phyloP scores from a whole-genome alignment of 2,888 invertebrate genomes.

The Heterodera filipjevi region DNA sequence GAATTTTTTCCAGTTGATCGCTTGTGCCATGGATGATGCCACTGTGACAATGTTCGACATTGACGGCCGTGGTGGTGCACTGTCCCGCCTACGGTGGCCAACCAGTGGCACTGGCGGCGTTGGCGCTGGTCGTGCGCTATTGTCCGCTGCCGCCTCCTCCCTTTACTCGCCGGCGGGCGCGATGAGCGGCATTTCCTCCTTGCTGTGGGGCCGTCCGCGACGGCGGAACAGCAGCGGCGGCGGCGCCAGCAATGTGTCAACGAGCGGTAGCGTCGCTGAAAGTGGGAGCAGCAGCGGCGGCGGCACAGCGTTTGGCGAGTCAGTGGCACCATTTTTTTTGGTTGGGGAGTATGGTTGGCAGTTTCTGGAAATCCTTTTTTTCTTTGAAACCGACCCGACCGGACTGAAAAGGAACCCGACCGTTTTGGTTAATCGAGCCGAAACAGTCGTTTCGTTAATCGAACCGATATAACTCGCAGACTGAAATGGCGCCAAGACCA shows the following conservation, averaged over 20 bases:
- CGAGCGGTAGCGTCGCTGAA: background rate
- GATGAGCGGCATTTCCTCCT: slow-evolving; percentile 4
- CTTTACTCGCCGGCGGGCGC: slow-evolving; percentile 19
- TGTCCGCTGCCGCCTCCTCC: slow-evolving; percentile 13
- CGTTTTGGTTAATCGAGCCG: no score
- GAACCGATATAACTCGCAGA: no score
- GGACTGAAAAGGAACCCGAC: no score
- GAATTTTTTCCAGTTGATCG: slow-evolving; percentile 39
- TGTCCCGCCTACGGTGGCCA: slow-evolving; percentile 38
- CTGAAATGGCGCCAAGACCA: no score
- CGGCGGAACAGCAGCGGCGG: slow-evolving; percentile 26
- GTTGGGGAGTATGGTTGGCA: background rate
- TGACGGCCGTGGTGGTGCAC: slow-evolving; percentile 32
- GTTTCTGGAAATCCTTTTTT: no score
- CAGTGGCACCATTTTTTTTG: background rate
- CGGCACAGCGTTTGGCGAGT: background rate
- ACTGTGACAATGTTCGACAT: slow-evolving; percentile 42
- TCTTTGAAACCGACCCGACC: no score
- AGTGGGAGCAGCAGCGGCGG: background rate
- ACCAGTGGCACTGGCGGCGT: slow-evolving; percentile 12
- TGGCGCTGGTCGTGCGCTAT: background rate
- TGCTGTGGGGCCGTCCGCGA: slow-evolving; percentile 13
- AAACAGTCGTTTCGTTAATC: no score
- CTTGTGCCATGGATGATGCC: slow-evolving; percentile 42
- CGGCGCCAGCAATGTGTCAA: background rate